A percentile compares a stretch with the other conserved stretches of the same genome.
Conservation (phyloP, 2,113 vertebrate genomes). For the Callocephalon fimbriatum region DNA sequence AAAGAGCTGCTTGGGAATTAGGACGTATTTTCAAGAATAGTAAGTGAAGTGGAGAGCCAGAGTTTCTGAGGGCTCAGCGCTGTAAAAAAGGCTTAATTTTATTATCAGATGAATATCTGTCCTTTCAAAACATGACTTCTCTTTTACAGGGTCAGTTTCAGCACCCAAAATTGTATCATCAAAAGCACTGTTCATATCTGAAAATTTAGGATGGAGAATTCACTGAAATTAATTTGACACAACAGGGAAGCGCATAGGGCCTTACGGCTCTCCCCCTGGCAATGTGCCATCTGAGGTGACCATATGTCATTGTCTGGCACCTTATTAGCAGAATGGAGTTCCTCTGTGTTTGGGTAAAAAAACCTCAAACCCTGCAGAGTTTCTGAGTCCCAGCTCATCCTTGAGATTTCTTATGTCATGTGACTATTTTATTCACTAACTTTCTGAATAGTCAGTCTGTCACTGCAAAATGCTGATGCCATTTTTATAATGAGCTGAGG, state of each 20-base stretch:
- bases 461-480: neutral
- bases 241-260: neutral
- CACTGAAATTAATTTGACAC: constrained; percentile 22
- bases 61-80: neutral
- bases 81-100: neutral
- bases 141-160: constrained; percentile 9
- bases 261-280: neutral
- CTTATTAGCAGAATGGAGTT: neutral
- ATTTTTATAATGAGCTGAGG: neutral
- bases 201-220: constrained; percentile 18
- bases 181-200: constrained; percentile 5
- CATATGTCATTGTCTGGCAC: neutral
- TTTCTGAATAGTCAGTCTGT: neutral
- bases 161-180: neutral
- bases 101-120: constrained; percentile 4
- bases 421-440: neutral
- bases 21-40: constrained; percentile 4
- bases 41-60: neutral
- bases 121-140: constrained; percentile 25
- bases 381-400: neutral
- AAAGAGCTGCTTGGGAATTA: constrained; percentile 15
- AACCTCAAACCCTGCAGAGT: neutral
- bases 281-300: neutral
- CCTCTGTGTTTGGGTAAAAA: neutral
- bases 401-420: neutral